phyloP scores from a whole-genome alignment of 2,888 invertebrate species.

The Eupeodes latifasciatus region DNA sequence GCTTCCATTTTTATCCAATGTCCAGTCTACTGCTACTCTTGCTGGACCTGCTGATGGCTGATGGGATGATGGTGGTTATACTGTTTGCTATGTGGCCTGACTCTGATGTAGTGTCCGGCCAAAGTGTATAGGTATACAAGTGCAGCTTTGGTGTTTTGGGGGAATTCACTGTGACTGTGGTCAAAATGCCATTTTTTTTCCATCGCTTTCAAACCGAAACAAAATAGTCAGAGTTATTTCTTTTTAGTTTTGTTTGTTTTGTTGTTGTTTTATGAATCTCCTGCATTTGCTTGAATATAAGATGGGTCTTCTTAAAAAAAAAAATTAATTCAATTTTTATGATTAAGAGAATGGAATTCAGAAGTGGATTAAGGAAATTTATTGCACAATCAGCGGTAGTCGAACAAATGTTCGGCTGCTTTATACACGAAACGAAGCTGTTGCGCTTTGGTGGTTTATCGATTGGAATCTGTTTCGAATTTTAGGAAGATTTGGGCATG shows the following conservation, averaged over 20 bases:
- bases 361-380: slow-evolving; percentile 75
- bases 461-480: slow-evolving; percentile 42
- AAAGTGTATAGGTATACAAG: slow-evolving; percentile 19
- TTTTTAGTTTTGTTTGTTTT: neutral
- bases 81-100: slow-evolving; percentile 18
- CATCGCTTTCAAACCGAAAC: neutral
- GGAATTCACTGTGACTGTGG: slow-evolving; percentile 33
- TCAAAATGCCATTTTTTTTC: slow-evolving; percentile 51
- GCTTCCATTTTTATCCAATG: slow-evolving; percentile 58
- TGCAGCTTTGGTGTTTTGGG: slow-evolving; percentile 7
- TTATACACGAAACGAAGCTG: neutral
- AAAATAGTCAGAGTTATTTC: slow-evolving; percentile 31
- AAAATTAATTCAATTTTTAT: slow-evolving; percentile 69
- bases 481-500: neutral
- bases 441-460: slow-evolving; percentile 52
- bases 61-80: neutral
- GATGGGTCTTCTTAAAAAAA: slow-evolving; percentile 61
- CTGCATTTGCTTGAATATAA: neutral
- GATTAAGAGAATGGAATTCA: slow-evolving; percentile 75
- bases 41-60: slow-evolving; percentile 15
- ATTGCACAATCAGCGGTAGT: slow-evolving; percentile 76
- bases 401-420: slow-evolving; percentile 48
- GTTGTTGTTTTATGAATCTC: neutral
- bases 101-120: neutral
- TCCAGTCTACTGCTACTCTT: neutral